phyloP scores from a whole-genome alignment of 2,113 vertebrate genomes.

The Stictonetta naevosa region DNA sequence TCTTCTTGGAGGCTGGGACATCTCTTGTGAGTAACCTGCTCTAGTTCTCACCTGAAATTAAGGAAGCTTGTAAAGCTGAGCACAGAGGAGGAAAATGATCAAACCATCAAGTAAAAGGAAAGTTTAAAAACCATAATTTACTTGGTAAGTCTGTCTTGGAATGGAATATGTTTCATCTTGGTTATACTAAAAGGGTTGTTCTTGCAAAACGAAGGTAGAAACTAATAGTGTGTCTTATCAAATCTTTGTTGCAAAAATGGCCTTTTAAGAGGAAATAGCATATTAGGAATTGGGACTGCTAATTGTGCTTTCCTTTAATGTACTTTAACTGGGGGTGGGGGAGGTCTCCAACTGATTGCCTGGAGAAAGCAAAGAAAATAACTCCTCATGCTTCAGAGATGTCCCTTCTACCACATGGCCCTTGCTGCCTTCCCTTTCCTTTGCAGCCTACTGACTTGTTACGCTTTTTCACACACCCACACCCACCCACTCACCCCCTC shows the following conservation, averaged over 20 bases:
- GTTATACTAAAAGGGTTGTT: not conserved
- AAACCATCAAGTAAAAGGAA: not conserved
- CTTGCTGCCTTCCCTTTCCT: not conserved
- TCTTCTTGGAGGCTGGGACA: not conserved
- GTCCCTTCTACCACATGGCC: not conserved
- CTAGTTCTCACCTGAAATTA: not conserved
- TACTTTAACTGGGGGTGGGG: not conserved
- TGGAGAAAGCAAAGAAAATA: not conserved
- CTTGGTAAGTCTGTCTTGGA: not conserved
- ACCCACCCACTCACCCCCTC: too few relatives aligned
- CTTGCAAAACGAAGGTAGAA: not conserved
- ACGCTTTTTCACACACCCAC: not conserved
- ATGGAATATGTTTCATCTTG: not conserved
- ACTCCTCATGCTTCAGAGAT: not conserved
- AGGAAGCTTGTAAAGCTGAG: not conserved
- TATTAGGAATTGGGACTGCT: not conserved
- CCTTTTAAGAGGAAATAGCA: not conserved
- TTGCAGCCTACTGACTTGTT: not conserved
- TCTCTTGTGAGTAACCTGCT: not conserved
- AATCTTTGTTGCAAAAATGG: not conserved
- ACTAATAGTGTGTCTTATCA: not conserved
- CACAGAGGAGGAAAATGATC: not conserved
- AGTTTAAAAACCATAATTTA: not conserved
- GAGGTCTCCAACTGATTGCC: not conserved
- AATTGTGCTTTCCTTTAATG: not conserved